Conservation (phyloP, 2,888 invertebrate genomes). For the Nezara viridula region DNA sequence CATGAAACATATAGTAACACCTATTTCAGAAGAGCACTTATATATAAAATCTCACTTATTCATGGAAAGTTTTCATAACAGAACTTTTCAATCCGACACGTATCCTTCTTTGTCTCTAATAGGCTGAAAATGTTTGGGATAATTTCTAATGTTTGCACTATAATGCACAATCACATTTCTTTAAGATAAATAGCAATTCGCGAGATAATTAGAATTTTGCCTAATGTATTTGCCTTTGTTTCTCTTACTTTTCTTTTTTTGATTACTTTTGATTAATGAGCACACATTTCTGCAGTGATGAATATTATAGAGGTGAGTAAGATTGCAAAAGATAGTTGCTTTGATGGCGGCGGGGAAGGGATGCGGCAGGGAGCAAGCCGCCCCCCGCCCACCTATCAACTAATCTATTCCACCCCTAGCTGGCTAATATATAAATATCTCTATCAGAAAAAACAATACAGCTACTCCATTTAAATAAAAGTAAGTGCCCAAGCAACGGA, state of each 20-base stretch:
- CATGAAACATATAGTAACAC: conserved; percentile 32
- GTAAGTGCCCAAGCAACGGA: conserved; percentile 34
- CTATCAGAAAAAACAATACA: background rate
- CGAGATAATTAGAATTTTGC: conserved; percentile 52
- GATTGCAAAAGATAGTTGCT: conserved; percentile 46
- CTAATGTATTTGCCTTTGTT: conserved; percentile 21
- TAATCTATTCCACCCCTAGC: background rate
- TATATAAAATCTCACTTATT: conserved; percentile 42
- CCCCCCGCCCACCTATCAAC: background rate
- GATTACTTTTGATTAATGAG: conserved; percentile 33
- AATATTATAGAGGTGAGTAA: conserved; percentile 57
- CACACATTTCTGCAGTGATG: conserved; percentile 54
- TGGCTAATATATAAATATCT: background rate
- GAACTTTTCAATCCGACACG: conserved; percentile 37
- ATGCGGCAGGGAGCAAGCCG: background rate
- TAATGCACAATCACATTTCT: conserved; percentile 57
- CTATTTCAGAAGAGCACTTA: conserved; percentile 32
- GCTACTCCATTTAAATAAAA: background rate
- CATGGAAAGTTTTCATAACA: background rate
- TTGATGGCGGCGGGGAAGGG: background rate
- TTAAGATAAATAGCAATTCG: conserved; percentile 29
- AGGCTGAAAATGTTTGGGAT: conserved; percentile 50
- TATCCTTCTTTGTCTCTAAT: conserved; percentile 49
- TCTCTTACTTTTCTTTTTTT: conserved; percentile 47
- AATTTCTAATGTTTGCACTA: conserved; percentile 50